phyloP scores from a whole-genome alignment of 2,888 invertebrate species.

The Mimumesa dahlbomi region DNA sequence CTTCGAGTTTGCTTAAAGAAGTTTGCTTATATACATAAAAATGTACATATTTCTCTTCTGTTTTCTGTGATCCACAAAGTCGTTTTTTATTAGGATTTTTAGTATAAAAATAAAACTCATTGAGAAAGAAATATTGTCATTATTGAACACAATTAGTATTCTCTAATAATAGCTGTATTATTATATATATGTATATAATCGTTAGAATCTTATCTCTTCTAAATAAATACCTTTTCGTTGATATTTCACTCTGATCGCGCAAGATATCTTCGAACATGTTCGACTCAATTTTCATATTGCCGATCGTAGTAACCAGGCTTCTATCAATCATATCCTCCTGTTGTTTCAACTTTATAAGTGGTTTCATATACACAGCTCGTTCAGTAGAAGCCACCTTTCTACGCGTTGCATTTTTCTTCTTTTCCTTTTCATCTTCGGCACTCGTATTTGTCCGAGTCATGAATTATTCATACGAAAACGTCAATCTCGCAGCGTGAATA shows the following conservation, averaged over 20 bases:
- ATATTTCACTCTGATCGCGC: conserved; percentile 53
- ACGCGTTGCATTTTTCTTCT: neutral
- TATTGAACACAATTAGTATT: no score
- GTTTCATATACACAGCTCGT: conserved; percentile 60
- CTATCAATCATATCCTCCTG: conserved; percentile 73
- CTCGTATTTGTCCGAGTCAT: conserved; percentile 3
- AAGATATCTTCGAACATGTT: conserved; percentile 62
- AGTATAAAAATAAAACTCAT: no score
- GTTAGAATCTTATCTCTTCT: no score
- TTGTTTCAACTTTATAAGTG: conserved; percentile 70
- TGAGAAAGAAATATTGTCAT: no score
- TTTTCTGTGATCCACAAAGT: no score
- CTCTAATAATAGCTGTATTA: no score
- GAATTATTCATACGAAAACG: conserved; percentile 20
- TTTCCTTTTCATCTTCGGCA: neutral
- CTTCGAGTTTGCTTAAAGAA: no score
- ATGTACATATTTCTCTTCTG: no score
- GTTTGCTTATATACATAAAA: no score
- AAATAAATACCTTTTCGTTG: conserved; percentile 65
- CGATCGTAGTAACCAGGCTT: conserved; percentile 63
- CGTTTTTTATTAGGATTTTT: no score
- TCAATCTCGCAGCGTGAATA: no score
- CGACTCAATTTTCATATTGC: conserved; percentile 65
- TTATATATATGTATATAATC: no score
- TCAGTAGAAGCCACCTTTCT: conserved; percentile 30